phyloP scores from a whole-genome alignment of 2,113 vertebrate species.

The Zapornia atra region DNA sequence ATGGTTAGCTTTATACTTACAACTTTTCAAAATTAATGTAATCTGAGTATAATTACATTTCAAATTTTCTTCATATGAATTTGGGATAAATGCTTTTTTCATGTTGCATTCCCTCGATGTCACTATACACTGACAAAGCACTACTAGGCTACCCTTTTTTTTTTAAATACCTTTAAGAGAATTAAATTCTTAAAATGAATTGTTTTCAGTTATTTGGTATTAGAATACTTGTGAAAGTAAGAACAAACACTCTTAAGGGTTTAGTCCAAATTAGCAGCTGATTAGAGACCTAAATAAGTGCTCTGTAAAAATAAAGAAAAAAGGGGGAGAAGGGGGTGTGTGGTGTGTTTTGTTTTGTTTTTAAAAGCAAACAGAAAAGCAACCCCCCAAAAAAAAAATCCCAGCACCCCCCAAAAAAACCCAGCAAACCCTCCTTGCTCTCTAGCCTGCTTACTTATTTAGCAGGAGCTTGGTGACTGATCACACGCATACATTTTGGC shows the following conservation, averaged over 20 bases:
- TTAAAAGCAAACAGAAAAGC: too few relatives aligned
- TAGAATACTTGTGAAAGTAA: not conserved
- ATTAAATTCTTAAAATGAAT: not conserved
- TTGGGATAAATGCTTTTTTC: not conserved
- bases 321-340: not conserved
- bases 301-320: not conserved
- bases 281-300: not conserved
- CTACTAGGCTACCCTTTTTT: not conserved
- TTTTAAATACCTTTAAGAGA: not conserved
- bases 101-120: not conserved
- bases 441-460: not conserved
- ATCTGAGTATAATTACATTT: not conserved
- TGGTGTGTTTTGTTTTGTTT: too few relatives aligned
- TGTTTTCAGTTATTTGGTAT: not conserved
- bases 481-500: not conserved
- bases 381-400: too few relatives aligned
- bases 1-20: not conserved
- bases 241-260: not conserved
- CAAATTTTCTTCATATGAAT: not conserved
- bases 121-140: not conserved
- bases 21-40: not conserved
- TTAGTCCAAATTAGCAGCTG: not conserved
- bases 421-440: not conserved
- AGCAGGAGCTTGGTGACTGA: not conserved
- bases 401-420: too few relatives aligned